A percentile compares a stretch with the other conserved stretches of the same genome.
These are phyloP conservation scores for Caenorhabditis inopinata DNA, from an alignment of 1,140 invertebrate genomes.

Conservation along the genomic window DNA sequence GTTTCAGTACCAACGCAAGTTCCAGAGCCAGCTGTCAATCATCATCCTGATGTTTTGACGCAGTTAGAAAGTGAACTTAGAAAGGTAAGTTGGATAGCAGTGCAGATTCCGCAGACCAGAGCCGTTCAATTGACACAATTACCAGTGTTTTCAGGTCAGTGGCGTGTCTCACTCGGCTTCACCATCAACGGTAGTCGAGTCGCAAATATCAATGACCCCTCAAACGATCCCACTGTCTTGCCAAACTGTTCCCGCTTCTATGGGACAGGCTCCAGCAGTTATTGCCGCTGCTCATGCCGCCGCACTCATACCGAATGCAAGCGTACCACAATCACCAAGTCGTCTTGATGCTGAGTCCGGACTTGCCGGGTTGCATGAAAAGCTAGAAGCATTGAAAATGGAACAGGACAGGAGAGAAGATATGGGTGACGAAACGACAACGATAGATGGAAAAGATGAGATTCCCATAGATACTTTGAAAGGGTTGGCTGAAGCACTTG, in stretches of 20 bases:
- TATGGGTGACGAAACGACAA: slow-evolving; percentile 5
- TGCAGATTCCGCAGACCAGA: not conserved
- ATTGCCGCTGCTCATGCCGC: slow-evolving; percentile 39
- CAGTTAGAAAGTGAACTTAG: slow-evolving; percentile 34
- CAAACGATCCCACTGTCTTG: not conserved
- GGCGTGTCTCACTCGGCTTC: not conserved
- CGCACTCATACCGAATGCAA: slow-evolving; percentile 22
- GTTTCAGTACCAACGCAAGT: not conserved
- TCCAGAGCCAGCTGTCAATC: not conserved
- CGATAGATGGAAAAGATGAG: slow-evolving; percentile 3
- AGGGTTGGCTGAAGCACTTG: slow-evolving; percentile 55
- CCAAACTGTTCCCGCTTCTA: slow-evolving; percentile 21
- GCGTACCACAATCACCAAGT: slow-evolving; percentile 17
- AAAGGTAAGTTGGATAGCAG: slow-evolving; percentile 3
- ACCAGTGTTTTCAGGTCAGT: not conserved
- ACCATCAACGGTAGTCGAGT: not conserved
- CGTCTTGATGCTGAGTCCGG: slow-evolving; percentile 42
- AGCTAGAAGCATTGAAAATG: slow-evolving; percentile 37
- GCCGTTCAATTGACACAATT: not conserved
- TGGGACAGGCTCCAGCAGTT: slow-evolving; percentile 20
- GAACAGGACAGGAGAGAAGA: slow-evolving; percentile 44
- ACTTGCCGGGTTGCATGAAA: slow-evolving; percentile 48
- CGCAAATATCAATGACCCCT: slow-evolving; percentile 16
- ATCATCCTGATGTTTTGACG: slow-evolving; percentile 25
- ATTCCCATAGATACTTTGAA: slow-evolving; percentile 58